phyloP scores from a whole-genome alignment of 2,113 vertebrate species.

The Laticauda laticaudata region DNA sequence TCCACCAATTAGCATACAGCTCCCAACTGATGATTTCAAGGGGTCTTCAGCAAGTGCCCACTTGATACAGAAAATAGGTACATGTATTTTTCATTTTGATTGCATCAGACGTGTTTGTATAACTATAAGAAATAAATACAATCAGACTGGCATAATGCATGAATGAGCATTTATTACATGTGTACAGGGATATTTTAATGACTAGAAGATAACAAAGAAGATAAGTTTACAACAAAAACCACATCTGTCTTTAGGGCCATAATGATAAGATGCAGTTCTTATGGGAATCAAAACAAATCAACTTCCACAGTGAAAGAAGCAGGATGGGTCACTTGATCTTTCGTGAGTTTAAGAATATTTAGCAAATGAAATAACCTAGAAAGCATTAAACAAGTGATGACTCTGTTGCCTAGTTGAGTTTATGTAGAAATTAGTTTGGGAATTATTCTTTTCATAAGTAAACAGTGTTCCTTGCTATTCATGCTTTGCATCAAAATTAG shows the following conservation, averaged over 20 bases:
- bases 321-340: conserved; percentile 55
- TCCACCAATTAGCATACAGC: too few species aligned
- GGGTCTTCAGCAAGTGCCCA: neutral
- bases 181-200: conserved; percentile 21
- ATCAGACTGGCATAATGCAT: neutral
- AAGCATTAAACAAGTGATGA: conserved; percentile 67
- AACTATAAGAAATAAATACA: neutral
- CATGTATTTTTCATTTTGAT: neutral
- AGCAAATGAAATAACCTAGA: conserved; percentile 71
- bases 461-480: conserved; percentile 60
- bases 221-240: neutral
- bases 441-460: conserved; percentile 58
- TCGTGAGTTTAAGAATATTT: conserved; percentile 59
- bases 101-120: neutral
- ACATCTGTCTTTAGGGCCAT: neutral
- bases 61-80: neutral
- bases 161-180: neutral
- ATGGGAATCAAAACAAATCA: conserved; percentile 46
- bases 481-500: conserved; percentile 53
- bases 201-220: neutral
- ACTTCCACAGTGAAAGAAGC: conserved; percentile 54
- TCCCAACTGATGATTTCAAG: too few species aligned
- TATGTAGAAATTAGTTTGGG: conserved; percentile 71
- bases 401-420: conserved; percentile 61
- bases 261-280: neutral